Evolutionary conservation across 2,888 invertebrate genomes (phyloP), one percentile per base, ranked within the genome.

Genomic region (Drosophila austrosaltans): DNA sequence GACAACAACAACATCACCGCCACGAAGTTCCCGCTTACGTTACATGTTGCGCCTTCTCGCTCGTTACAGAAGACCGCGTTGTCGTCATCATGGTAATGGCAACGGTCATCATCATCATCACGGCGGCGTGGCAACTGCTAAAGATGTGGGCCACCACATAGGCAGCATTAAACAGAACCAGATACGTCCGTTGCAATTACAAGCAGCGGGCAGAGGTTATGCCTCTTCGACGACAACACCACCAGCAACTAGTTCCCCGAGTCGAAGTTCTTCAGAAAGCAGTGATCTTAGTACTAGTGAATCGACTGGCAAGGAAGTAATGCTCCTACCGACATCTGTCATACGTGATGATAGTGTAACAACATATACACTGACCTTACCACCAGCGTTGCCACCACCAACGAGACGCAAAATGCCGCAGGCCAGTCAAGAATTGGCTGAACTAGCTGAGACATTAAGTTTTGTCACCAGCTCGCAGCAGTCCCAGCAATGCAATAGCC

Each of bases 381-480:
- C 91, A 6, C 93, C 93, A 1, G 93, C 93, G 2, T 75, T 93
- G 68, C 93, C 93, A 40, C 93, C 93, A 16, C 93, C 93, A 28
- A 91, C 93, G 22, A 91, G 93, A 10, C 92, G 93, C 57, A 93
- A 93, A 86, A 93, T 93, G 83, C 93, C 92, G 65, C 93, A 91
- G 87, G 93, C 92, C 75, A 93, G 93, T 30, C 92, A 93, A 83
- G 94, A 94, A 72, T 90, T 94, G 65, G 93, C 94, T 67, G 94
- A 94, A 79, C 91, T 94, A 40, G 93, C 94, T 72, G 94, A 94
- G 78, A 92, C 94, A 22, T 89, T 94, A 70, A 93, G 94, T 7
- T 93, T 93, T 68, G 92, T 93, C 12, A 71, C 78, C 58, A 61
- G 22, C 10, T 68, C 58, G 66, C 79, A 39, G 65, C 90, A 78